phyloP scores from a whole-genome alignment of 2,113 vertebrate species.

The Rhinopithecus roxellana region DNA sequence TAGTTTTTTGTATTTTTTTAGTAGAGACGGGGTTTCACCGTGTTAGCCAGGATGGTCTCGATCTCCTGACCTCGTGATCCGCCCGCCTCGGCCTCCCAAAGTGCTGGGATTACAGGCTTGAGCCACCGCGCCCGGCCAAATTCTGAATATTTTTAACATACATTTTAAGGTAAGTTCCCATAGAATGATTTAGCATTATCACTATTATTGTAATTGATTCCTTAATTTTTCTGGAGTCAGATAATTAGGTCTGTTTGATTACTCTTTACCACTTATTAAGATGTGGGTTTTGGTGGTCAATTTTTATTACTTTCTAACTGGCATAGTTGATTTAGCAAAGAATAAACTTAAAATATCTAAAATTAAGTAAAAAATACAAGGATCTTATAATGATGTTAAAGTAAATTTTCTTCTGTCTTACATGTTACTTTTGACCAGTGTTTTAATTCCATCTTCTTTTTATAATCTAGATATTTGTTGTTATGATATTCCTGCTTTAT shows the following conservation, averaged over 20 bases:
- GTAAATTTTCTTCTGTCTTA: not conserved
- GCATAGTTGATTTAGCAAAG: not conserved
- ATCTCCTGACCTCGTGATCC: no score
- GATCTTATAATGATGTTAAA: not conserved
- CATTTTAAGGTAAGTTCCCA: not conserved
- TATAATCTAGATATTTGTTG: not conserved
- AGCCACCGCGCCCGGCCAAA: no score
- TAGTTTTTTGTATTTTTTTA: no score
- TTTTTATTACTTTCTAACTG: constrained; percentile 5
- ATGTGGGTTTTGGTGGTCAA: not conserved
- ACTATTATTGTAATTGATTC: not conserved
- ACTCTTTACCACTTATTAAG: not conserved
- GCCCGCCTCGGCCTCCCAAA: no score
- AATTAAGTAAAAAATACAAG: not conserved
- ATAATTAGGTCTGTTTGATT: not conserved
- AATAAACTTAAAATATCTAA: not conserved
- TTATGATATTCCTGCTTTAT: not conserved
- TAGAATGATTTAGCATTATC: not conserved
- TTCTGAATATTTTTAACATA: not conserved
- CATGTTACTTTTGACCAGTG: not conserved
- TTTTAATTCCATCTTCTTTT: constrained; percentile 12
- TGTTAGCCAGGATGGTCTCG: no score
- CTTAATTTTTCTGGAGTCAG: not conserved
- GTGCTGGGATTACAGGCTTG: no score
- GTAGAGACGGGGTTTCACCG: no score